Conservation (phyloP, 2,113 vertebrate genomes). For the Aspiorhynchus laticeps region DNA sequence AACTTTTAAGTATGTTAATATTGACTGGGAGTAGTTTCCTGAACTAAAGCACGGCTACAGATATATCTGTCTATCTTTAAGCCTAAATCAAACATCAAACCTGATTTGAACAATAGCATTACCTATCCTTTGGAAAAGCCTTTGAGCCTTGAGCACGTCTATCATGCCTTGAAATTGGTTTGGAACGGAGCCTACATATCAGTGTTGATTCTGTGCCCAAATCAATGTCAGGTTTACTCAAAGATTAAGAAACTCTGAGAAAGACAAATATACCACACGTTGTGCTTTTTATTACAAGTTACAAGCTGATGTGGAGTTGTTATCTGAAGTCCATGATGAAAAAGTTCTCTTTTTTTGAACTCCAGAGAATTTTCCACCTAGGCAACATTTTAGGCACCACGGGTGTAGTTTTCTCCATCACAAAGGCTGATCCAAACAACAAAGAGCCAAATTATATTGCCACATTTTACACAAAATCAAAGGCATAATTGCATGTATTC, state of each 20-base stretch:
- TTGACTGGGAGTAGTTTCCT: neutral
- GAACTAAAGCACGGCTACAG: neutral
- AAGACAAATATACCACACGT: constrained; percentile 12
- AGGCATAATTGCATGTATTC: neutral
- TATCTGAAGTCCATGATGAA: no score
- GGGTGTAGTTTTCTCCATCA: neutral
- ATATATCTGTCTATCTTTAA: neutral
- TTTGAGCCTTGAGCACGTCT: neutral
- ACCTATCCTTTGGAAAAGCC: neutral
- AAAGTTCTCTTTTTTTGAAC: neutral
- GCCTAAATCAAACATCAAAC: neutral
- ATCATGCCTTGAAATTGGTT: constrained; percentile 29
- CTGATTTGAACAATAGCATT: neutral
- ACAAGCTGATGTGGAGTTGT: neutral
- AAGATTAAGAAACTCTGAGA: constrained; percentile 17
- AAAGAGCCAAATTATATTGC: neutral
- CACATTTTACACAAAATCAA: neutral
- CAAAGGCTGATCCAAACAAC: neutral
- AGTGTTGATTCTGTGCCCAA: constrained; percentile 13
- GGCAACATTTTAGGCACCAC: neutral
- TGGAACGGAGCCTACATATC: constrained; percentile 8
- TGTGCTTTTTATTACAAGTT: neutral
- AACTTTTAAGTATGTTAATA: neutral
- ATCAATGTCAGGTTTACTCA: neutral
- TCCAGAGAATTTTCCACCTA: neutral